Evolutionary conservation across 1,140 invertebrate species (phyloP).

Genomic region (Cecropterus lyciades): DNA sequence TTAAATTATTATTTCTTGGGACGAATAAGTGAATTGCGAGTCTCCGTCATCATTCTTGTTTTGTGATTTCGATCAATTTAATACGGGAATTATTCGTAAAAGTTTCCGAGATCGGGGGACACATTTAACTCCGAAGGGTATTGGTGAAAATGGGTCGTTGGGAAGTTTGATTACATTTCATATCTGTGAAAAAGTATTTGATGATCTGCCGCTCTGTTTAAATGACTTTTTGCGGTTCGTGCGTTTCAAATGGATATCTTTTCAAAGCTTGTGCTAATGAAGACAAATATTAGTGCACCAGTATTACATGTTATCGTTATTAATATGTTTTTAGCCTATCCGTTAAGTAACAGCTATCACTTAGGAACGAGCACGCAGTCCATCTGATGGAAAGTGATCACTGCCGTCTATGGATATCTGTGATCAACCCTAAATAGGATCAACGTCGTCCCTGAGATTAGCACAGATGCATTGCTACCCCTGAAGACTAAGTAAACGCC

Average conservation of each 20-base stretch:
- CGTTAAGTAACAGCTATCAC: too few relatives aligned
- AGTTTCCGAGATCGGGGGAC: slow-evolving; percentile 8
- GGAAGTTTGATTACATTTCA: slow-evolving; percentile 30
- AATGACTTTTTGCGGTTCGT: background rate
- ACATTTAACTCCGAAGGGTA: slow-evolving; percentile 15
- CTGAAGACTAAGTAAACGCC: too few relatives aligned
- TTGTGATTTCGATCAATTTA: slow-evolving; percentile 30
- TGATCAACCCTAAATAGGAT: too few relatives aligned
- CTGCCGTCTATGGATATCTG: too few relatives aligned
- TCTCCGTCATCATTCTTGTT: slow-evolving; percentile 16
- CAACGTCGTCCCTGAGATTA: too few relatives aligned
- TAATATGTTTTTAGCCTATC: too few relatives aligned
- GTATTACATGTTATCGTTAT: too few relatives aligned
- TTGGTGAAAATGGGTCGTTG: slow-evolving; percentile 20
- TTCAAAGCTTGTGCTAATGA: background rate
- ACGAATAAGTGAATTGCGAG: slow-evolving; percentile 45
- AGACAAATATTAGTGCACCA: background rate
- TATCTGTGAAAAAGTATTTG: slow-evolving; percentile 19
- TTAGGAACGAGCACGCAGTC: too few relatives aligned
- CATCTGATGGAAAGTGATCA: too few relatives aligned
- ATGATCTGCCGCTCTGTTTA: background rate
- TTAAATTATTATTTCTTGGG: slow-evolving; percentile 52
- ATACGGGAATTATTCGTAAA: slow-evolving; percentile 20
- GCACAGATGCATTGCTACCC: too few relatives aligned
- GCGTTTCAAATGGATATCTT: background rate